phyloP scores from a whole-genome alignment of 2,113 vertebrate species.

The Laticauda colubrina region DNA sequence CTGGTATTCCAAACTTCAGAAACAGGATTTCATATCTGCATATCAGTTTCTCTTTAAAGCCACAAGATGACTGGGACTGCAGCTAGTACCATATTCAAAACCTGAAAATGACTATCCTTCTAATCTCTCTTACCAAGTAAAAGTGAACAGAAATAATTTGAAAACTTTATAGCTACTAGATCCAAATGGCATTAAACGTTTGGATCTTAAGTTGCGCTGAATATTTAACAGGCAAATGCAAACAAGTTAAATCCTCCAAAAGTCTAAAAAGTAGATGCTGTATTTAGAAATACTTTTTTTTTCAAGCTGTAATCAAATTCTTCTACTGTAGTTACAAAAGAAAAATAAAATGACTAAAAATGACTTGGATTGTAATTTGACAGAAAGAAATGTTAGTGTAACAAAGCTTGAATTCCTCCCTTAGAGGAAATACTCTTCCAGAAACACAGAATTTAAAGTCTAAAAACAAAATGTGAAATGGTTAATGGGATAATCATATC shows the following conservation, averaged over 20 bases:
- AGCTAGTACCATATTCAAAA: neutral
- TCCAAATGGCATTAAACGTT: neutral
- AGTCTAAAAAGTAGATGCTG: neutral
- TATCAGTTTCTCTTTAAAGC: neutral
- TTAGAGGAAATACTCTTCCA: neutral
- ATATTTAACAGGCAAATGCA: neutral
- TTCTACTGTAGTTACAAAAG: neutral
- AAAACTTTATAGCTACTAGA: neutral
- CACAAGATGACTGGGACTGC: neutral
- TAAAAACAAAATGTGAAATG: neutral
- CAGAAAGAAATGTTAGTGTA: neutral
- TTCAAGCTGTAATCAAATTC: neutral
- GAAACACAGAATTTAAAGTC: neutral
- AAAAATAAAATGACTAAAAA: neutral
- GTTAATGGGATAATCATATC: neutral
- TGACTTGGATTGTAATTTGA: neutral
- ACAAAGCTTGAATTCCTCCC: neutral
- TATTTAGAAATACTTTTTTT: neutral
- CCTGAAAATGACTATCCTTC: neutral
- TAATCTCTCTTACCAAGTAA: too few relatives aligned
- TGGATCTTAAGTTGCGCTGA: neutral
- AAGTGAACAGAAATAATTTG: neutral
- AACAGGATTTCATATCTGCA: neutral
- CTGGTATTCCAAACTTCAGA: neutral
- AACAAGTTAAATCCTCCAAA: neutral